Base-by-base conservation (phyloP, 2,113 vertebrate species). In the Scalopus aquaticus region DNA sequence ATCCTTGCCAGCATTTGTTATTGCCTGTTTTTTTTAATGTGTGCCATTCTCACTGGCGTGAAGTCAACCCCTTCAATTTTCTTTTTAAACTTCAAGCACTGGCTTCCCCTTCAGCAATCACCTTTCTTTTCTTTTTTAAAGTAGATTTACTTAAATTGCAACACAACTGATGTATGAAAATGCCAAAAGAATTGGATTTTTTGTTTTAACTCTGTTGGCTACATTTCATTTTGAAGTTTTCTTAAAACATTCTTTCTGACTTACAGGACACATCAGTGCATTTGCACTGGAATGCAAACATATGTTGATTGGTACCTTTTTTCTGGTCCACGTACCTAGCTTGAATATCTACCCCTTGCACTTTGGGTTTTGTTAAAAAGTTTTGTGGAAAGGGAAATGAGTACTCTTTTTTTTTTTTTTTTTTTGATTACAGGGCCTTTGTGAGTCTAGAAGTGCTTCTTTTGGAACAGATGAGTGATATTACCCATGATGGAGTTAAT, bases 141-240 rank as follows among this genome's bases (percentile, higher is more conserved):
- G n/a, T 64, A 11, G 20, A 6, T 39, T 39, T 54, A 49, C 56
- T 76, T 78, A 49, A 72, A 80, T 60, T 69, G n/a, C 16, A 49
- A 8, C 46, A 83, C n/a, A 65, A 19, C 12, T 73, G 65, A 79
- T 54, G 32, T 54, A 85, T 94, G 87, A 81, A 81, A 76, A 60
- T 93, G 49, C 42, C 20, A 3, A 78, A 65, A 87, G 42, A 79
- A 56, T 77, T 81, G 42, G 15, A 35, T 46, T 83, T 95, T 95
- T 76, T 78, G 49, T 89, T 73, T 90, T 84, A 60, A 90, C 20
- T 85, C 84, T 46, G 39, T 78, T 51, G 9, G 74, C 26, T 15
- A 91, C 37, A 73, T 58, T 80, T 90, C 9, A 56, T 83, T 49
- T 73, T 42, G 35, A 79, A 73, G 39, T 86, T 91, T 94, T 54